phyloP scores from a whole-genome alignment of 2,113 vertebrate genomes.

The Paraplagusia blochii region DNA sequence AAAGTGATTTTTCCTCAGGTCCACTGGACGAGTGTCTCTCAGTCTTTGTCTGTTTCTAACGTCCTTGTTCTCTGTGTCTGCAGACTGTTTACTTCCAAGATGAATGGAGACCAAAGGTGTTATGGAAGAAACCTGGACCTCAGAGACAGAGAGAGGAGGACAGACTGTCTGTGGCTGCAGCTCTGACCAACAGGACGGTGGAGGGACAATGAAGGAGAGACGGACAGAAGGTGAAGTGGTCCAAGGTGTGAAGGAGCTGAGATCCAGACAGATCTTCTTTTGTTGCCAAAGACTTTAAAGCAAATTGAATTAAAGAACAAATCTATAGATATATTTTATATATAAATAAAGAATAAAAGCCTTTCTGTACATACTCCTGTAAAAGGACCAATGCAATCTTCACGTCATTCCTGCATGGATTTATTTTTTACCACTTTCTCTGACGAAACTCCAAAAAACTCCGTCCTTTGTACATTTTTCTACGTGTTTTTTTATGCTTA shows the following conservation, averaged over 20 bases:
- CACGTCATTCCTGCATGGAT: slow-evolving; percentile 71
- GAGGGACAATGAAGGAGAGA: slow-evolving; percentile 12
- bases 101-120: slow-evolving; percentile 70
- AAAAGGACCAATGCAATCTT: slow-evolving; percentile 74
- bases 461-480: slow-evolving; percentile 78
- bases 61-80: neutral
- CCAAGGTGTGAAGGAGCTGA: slow-evolving; percentile 19
- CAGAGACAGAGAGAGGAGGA: slow-evolving; percentile 53
- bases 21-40: no score
- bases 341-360: slow-evolving; percentile 54
- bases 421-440: slow-evolving; percentile 57
- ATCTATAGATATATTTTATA: slow-evolving; percentile 29
- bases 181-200: no score
- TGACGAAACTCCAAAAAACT: slow-evolving; percentile 56
- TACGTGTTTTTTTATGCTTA: slow-evolving; percentile 80
- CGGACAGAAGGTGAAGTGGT: slow-evolving; percentile 1
- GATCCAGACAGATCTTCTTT: slow-evolving; percentile 41
- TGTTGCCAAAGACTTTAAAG: slow-evolving; percentile 59
- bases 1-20: no score
- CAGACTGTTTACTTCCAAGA: slow-evolving; percentile 78
- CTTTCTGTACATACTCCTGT: slow-evolving; percentile 73
- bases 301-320: slow-evolving; percentile 44
- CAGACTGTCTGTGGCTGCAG: slow-evolving; percentile 11
- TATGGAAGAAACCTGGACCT: slow-evolving; percentile 73
- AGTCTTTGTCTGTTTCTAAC: neutral